These are phyloP conservation scores for Lates calcarifer DNA, from an alignment of 2,113 vertebrate species.

Conservation along the genomic window DNA sequence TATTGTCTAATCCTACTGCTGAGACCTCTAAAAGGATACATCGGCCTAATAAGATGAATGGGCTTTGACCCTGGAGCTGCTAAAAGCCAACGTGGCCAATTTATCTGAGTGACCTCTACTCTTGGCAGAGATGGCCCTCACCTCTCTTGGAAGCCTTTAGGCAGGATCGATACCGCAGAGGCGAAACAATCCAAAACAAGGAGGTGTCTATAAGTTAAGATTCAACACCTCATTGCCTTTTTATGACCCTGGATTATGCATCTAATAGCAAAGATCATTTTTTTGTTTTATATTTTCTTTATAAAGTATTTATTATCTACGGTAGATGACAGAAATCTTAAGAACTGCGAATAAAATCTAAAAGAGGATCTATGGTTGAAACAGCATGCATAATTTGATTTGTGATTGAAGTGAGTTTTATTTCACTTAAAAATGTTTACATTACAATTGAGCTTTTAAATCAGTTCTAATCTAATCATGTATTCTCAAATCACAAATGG, in stretches of 20 bases:
- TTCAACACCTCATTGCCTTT: conserved; percentile 35
- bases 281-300: background rate
- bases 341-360: background rate
- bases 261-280: conserved; percentile 7
- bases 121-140: conserved; percentile 82
- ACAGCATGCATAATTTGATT: conserved; percentile 30
- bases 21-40: conserved; percentile 93
- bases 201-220: conserved; percentile 32
- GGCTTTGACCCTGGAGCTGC: conserved; percentile 93
- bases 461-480: conserved; percentile 57
- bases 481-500: conserved; percentile 55
- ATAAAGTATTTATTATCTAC: background rate
- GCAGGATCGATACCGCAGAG: conserved; percentile 89
- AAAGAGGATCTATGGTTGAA: background rate
- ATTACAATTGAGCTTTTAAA: conserved; percentile 18
- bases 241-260: conserved; percentile 38
- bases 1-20: conserved; percentile 89
- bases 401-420: conserved; percentile 38
- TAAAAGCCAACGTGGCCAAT: conserved; percentile 94
- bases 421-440: conserved; percentile 52
- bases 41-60: conserved; percentile 93
- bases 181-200: conserved; percentile 80
- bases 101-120: conserved; percentile 89
- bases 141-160: conserved; percentile 83
- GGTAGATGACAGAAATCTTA: background rate